Base-by-base conservation (phyloP, 2,113 vertebrate genomes). In the Lepisosteus oculatus region DNA sequence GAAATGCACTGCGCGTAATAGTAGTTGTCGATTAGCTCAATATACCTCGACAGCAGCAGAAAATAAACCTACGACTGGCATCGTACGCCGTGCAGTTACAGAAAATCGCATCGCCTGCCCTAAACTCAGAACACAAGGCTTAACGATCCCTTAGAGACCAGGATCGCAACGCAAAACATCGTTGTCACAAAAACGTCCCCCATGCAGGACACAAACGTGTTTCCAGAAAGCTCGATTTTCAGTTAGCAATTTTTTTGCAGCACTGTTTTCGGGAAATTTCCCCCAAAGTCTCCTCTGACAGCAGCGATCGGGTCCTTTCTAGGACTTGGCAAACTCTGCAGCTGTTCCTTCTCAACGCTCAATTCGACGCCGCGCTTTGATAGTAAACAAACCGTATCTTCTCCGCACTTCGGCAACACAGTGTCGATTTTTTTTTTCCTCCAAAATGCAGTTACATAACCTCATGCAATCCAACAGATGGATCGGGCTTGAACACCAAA, bases 251-350 rank as follows among this genome's bases (percentile, higher is more conserved):
- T 29, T 29, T 29, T 29, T 29, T 61, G 41, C 5, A 63, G 29
- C 54, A n/a, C 13, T 41, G 56, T 70, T 74, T 75, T 70, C 64
- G 62, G 68, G 74, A 61, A 67, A 67, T 67, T 68, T 68, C 69
- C 44, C 74, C 9, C 63, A n/a, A 5, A 43, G 43, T 4, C 14
- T 12, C 29, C 44, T 47, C 4, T 43, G 9, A 45, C 4, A 55
- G 61, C 61, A 12, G 69, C 41, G 15, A 29, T 44, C 62, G 41
- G 54, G 54, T 56, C 63, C 14, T 55, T 43, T 41, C 63, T 65
- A 47, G 64, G 55, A 67, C 12, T 8, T 59, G 12, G 11, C 42
- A 42, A 59, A 67, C 55, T 72, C 64, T 12, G 71, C 63, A 59
- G 55, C 71, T 59, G 55, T 43, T 51, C 14, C 64, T 55, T 41